phyloP scores from a whole-genome alignment of 1,140 invertebrate species.

The Rhopalosiphum maidis region DNA sequence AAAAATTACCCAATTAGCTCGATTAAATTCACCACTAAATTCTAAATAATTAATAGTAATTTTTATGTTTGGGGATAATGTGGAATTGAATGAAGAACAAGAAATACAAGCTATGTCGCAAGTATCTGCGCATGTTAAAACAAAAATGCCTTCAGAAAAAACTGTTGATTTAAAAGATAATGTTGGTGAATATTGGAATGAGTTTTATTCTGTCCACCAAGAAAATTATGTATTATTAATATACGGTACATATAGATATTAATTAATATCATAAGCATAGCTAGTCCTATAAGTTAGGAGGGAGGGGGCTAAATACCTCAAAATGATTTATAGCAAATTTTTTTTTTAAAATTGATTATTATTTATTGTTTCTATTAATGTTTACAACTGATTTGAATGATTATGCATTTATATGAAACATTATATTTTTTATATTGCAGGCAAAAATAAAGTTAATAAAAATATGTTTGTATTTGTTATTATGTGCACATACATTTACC shows the following conservation, averaged over 20 bases:
- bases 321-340: too few relatives aligned
- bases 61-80: constrained; percentile 83
- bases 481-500: too few relatives aligned
- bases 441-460: too few relatives aligned
- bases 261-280: neutral
- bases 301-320: too few relatives aligned
- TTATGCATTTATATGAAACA: too few relatives aligned
- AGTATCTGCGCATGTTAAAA: constrained; percentile 77
- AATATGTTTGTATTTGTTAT: too few relatives aligned
- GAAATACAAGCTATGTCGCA: too few relatives aligned
- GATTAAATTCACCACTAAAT: neutral
- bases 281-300: too few relatives aligned
- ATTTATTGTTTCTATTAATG: too few relatives aligned
- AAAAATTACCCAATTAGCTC: neutral
- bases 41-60: neutral
- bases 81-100: constrained; percentile 88
- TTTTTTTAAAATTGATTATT: too few relatives aligned
- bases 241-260: neutral
- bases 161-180: constrained; percentile 77
- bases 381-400: too few relatives aligned
- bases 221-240: constrained; percentile 68
- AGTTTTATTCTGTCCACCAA: constrained; percentile 91
- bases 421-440: too few relatives aligned
- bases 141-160: constrained; percentile 70
- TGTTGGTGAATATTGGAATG: constrained; percentile 88